Evolutionary conservation across 2,888 invertebrate genomes (phyloP).

Genomic region (Gnatocerus cornutus): DNA sequence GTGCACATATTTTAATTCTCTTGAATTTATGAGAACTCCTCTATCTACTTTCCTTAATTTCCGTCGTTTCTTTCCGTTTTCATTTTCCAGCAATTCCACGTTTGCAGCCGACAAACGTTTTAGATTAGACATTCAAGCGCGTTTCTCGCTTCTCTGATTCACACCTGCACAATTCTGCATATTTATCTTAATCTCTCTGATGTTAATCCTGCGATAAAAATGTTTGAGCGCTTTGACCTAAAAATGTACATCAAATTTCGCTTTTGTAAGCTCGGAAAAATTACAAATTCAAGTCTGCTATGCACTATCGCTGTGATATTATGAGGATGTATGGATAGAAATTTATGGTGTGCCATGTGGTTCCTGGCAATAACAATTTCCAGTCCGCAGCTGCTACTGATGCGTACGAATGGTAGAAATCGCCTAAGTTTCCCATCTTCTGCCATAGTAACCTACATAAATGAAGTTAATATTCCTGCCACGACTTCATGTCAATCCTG

Average conservation of each 20-base stretch:
- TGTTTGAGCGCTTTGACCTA: neutral
- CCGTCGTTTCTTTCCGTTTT: slow-evolving; percentile 59
- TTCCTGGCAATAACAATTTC: slow-evolving; percentile 51
- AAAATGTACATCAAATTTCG: neutral
- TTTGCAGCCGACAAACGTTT: slow-evolving; percentile 31
- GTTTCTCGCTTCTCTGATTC: slow-evolving; percentile 1
- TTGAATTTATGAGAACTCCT: slow-evolving; percentile 55
- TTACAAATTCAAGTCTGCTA: slow-evolving; percentile 40
- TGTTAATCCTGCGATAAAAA: slow-evolving; percentile 14
- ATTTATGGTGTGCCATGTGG: slow-evolving; percentile 52
- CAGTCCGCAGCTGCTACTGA: slow-evolving; percentile 50
- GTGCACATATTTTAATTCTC: slow-evolving; percentile 59
- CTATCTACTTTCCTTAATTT: slow-evolving; percentile 59
- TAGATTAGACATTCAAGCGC: slow-evolving; percentile 30
- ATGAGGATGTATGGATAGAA: slow-evolving; percentile 43
- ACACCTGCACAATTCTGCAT: slow-evolving; percentile 36
- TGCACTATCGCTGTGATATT: slow-evolving; percentile 35
- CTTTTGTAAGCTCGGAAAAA: slow-evolving; percentile 1
- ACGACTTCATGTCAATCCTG: slow-evolving; percentile 45
- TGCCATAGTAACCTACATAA: slow-evolving; percentile 47
- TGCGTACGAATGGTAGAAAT: slow-evolving; percentile 51
- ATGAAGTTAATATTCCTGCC: slow-evolving; percentile 46
- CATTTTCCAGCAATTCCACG: slow-evolving; percentile 52
- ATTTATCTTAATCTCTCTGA: slow-evolving; percentile 37
- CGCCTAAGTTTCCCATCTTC: slow-evolving; percentile 39